phyloP scores from a whole-genome alignment of 2,113 vertebrate species.

The Odocoileus hemionus region DNA sequence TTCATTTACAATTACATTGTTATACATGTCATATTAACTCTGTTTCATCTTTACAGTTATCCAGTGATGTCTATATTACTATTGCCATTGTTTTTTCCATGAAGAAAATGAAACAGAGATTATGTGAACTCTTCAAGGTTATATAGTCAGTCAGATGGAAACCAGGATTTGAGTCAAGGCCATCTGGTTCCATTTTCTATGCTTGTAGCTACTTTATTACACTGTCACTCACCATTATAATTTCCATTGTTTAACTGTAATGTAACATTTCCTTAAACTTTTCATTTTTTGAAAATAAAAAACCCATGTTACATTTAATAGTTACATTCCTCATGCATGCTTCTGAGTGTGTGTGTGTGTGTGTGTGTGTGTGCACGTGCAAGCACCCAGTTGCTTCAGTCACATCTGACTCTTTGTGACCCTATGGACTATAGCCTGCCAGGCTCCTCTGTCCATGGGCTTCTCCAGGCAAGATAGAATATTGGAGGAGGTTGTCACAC shows the following conservation, averaged over 20 bases:
- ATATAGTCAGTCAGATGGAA: background rate
- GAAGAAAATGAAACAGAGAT: background rate
- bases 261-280: background rate
- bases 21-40: background rate
- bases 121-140: background rate
- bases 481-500: rapidly evolving
- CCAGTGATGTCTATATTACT: background rate
- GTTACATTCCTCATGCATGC: background rate
- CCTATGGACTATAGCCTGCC: background rate
- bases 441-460: background rate
- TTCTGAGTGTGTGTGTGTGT: background rate
- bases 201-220: background rate
- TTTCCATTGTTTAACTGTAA: background rate
- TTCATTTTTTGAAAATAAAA: background rate
- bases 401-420: background rate
- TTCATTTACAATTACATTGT: background rate
- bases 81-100: background rate
- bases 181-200: background rate
- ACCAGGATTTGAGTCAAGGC: background rate
- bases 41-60: background rate
- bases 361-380: too few species aligned
- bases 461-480: background rate
- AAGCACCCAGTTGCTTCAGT: background rate
- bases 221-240: background rate
- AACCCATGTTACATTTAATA: background rate